A percentile compares a stretch with the other conserved stretches of the same genome.
These are phyloP conservation scores for Darevskia mixta DNA, from an alignment of 2,797 vertebrate species.

Conservation along the genomic window DNA sequence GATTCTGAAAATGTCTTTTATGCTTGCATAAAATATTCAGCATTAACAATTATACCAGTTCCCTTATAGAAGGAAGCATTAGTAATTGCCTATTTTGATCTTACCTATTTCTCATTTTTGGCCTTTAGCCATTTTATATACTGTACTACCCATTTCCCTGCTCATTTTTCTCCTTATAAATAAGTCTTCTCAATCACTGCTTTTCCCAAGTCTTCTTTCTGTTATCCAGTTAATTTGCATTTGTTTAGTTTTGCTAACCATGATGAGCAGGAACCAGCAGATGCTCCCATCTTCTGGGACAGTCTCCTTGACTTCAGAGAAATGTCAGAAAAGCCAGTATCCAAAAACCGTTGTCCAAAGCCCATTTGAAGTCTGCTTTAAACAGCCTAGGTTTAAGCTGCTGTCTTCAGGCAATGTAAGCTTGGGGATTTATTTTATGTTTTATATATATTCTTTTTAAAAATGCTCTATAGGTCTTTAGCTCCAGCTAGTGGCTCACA, in stretches of 20 bases:
- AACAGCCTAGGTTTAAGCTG: constrained; percentile 49
- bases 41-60: background rate
- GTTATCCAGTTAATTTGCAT: constrained; percentile 15
- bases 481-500: constrained; percentile 78
- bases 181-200: background rate
- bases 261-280: background rate
- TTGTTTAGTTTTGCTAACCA: constrained; percentile 34
- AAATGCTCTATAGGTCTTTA: constrained; percentile 75
- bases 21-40: constrained; percentile 21
- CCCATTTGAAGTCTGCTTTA: constrained; percentile 38
- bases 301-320: constrained; percentile 32
- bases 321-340: constrained; percentile 19
- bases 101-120: background rate
- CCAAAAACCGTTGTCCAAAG: constrained; percentile 46
- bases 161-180: constrained; percentile 30
- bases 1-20: background rate
- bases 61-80: background rate
- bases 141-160: background rate
- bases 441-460: constrained; percentile 1
- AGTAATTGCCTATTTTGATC: background rate
- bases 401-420: constrained; percentile 32
- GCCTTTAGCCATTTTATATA: constrained; percentile 27
- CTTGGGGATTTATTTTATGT: constrained; percentile 34
- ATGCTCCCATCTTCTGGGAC: constrained; percentile 25
- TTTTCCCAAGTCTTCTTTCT: constrained; percentile 38